Base-by-base conservation (phyloP, 2,113 vertebrate species). In the Hymenochirus boettgeri region DNA sequence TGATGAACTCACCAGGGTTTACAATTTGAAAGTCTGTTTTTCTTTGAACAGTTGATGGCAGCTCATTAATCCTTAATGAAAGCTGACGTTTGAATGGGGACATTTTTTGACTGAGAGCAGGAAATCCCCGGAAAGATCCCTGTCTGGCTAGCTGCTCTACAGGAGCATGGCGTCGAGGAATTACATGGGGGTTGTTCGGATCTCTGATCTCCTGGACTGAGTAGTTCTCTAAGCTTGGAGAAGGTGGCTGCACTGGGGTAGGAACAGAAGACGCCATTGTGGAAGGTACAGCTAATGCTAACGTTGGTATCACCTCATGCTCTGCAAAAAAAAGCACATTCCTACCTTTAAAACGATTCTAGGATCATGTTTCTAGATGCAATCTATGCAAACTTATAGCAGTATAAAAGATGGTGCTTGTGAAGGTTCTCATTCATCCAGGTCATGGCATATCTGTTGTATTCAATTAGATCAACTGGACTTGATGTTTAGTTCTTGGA, bases 61-160 rank as follows among this genome's bases (percentile, higher is more conserved):
- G 82, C 73, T 99, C 96, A 31, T 97, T 97, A 82, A 95, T 95
- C 75, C 96, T 88, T 71, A 99, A 84, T 1, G 96, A 99, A 51
- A 96, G 76, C 61, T 98, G 94, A 9, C 96, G 88, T 71, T 99
- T 99, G 80, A 99, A 99, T 69, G 96, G 96, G 51, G 96, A 99
- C 25, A 94, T 97, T 84, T 97, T 98, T 82, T 98, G 93, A 77
- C 93, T 95, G 39, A 99, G 95, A 35, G 82, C 92, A 0, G 96
- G 96, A 81, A 99, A 99, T 69, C 94, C 96, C 52, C 91, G 84
- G 86, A 99, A 99, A 42, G 96, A 99, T 27, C 96, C 94, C 83
- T 99, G 96, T 25, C 96, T 85, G 71, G 93, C 94, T 33, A 99
- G 89, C 1, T 92, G 93, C 50, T 99, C 96, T 35, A 92, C 93